phyloP scores from a whole-genome alignment of 2,797 vertebrate genomes.

The Falco rusticolus region DNA sequence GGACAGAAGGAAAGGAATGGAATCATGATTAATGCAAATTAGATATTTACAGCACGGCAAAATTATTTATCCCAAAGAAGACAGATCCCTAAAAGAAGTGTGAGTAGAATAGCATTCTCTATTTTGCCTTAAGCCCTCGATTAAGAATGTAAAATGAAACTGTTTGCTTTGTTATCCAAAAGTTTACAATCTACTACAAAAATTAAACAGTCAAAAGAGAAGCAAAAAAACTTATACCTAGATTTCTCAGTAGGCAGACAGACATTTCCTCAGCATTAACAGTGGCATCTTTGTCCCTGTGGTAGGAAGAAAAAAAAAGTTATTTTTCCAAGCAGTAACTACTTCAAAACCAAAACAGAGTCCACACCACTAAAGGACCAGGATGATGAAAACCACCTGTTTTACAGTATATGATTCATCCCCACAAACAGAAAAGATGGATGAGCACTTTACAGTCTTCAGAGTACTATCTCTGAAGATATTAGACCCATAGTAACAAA shows the following conservation, averaged over 20 bases:
- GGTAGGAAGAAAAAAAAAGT: neutral
- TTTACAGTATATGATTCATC: neutral
- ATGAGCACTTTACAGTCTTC: neutral
- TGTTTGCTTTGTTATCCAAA: neutral
- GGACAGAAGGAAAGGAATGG: neutral
- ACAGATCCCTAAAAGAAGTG: neutral
- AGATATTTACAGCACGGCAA: neutral
- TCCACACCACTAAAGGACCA: neutral
- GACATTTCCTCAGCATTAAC: slow-evolving; percentile 86
- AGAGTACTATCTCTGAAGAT: neutral
- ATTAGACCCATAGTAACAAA: neutral
- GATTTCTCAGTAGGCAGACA: slow-evolving; percentile 85
- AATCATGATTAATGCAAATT: neutral
- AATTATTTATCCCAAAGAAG: neutral
- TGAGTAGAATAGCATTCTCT: neutral
- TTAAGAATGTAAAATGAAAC: neutral
- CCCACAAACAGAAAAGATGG: neutral
- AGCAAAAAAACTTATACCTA: slow-evolving; percentile 80
- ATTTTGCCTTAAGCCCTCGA: neutral
- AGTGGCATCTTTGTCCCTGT: slow-evolving; percentile 84
- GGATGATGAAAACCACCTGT: neutral
- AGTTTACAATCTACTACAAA: neutral
- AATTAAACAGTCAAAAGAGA: neutral
- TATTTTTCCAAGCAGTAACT: neutral
- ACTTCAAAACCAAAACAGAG: neutral